phyloP scores from a whole-genome alignment of 1,140 invertebrate genomes.

The Apis florea region DNA sequence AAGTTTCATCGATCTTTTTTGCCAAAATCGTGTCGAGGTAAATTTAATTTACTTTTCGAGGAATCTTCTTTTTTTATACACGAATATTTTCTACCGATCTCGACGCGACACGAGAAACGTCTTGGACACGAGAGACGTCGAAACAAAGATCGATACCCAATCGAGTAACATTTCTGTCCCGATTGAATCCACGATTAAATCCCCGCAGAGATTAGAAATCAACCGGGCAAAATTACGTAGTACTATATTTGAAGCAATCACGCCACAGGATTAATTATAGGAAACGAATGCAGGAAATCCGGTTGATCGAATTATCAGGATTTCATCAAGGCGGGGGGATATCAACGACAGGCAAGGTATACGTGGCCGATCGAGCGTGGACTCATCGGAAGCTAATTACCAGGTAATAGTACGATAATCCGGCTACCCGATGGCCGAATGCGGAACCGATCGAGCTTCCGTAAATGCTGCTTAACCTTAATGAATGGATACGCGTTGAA shows the following conservation, averaged over 20 bases:
- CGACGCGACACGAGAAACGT: not conserved
- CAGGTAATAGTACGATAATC: slow-evolving; percentile 55
- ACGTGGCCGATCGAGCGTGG: slow-evolving; percentile 10
- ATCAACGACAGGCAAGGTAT: not conserved
- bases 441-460: slow-evolving; percentile 28
- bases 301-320: not conserved
- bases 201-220: not conserved
- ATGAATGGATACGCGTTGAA: slow-evolving; percentile 53
- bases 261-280: not conserved
- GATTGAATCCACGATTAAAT: not conserved
- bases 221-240: too few relatives aligned
- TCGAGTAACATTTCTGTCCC: not conserved
- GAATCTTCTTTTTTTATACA: too few relatives aligned
- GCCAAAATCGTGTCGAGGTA: not conserved
- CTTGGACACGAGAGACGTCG: not conserved
- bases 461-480: slow-evolving; percentile 55
- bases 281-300: not conserved
- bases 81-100: not conserved
- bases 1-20: not conserved
- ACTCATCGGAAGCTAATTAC: slow-evolving; percentile 43
- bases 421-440: slow-evolving; percentile 23
- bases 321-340: not conserved
- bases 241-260: not conserved
- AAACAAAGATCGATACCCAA: not conserved
- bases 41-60: too few relatives aligned